Base-by-base conservation (phyloP, 2,797 vertebrate species). In the Smutsia gigantea region DNA sequence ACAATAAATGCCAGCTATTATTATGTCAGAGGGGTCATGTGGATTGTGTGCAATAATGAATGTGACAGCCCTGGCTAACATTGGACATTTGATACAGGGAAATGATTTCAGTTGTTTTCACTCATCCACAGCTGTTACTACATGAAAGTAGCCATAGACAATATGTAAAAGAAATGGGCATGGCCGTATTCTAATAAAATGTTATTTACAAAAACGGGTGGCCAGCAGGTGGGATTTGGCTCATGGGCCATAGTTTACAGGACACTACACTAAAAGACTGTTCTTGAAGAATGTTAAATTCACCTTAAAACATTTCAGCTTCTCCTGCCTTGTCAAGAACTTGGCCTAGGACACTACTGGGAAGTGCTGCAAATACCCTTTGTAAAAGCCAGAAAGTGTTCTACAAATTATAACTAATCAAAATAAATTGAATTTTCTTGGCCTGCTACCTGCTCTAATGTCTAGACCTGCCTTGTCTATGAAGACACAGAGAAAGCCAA, bases 151-250 rank as follows among this genome's bases (percentile, higher is more conserved):
- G 10, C 69, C 34, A 37, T 39, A 71, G 29, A 46, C 18, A 55
- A 29, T 37, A 75, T 84, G 53, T 66, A 27, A 57, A 87, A n/a
- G 31, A 51, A 57, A 74, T 15, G 8, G 42, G 9, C 2, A 8
- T 75, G 31, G 5, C 8, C 82, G 29, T 39, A 10, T 66, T 97
- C 90, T 79, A 66, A 77, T 93, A 94, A 94, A 96, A 89, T 69
- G 96, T 94, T 87, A 77, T 84, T 86, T 75, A 77, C 13, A 87
- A 69, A 90, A 90, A 68, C 64, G 95, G 34, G 37, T 39, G 91
- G 2, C 15, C 64, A 15, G 7, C 1, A 6, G 34, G 7, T 14
- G 12, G 34, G 25, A 72, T 66, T 81, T 92, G 64, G 57, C 21
- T 29, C 9, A 17, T 63, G 72, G 15, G 25, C 46, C 81, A 81